Base-by-base conservation (phyloP, 2,888 invertebrate species). In the Drosophila meridionalis region DNA sequence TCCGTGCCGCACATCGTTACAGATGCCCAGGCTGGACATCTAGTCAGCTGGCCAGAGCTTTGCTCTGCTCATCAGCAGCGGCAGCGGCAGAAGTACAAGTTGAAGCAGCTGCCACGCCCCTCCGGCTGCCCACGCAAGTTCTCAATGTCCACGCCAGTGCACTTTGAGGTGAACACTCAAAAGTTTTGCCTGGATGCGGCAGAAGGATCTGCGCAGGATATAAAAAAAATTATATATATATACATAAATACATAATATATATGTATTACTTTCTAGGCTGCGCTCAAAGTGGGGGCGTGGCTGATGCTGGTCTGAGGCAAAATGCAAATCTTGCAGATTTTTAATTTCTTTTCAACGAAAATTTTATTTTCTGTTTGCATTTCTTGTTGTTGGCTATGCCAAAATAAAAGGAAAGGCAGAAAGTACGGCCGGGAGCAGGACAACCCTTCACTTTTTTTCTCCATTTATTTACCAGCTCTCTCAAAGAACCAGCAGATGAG, bases 311-410 rank as follows among this genome's bases (percentile, higher is more conserved):
- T 71, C 75, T 73, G 73, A 75, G 81, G 69, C 78, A 81, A 92
- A 91, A 92, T 91, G 91, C 91, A 90, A 91, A 88, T 92, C 92
- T 91, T 91, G 90, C 92, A 91, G 87, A 89, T 90, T 89, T 90
- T 90, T 90, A 82, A 89, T 89, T 90, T 89, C 85, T 89, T 87
- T 89, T 83, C 81, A 81, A 82, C 79, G 80, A 83, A 85, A 87
- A 85, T 83, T 87, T 80, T 84, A 87, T 89, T 87, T 87, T 86
- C 85, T 89, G 83, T 87, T 88, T 88, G 89, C 87, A 83, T 80
- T 84, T 85, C 87, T 84, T 84, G 84, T 82, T 86, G 71, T 78
- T 70, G 78, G 75, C 68, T n/a, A 57, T 69, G 50, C 66, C 72
- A 68, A 65, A 76, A 64, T 56, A 55, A 47, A 50, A 40, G 32